These are phyloP conservation scores for Beris morrisii DNA, from an alignment of 2,888 invertebrate genomes.

Conservation along the genomic window DNA sequence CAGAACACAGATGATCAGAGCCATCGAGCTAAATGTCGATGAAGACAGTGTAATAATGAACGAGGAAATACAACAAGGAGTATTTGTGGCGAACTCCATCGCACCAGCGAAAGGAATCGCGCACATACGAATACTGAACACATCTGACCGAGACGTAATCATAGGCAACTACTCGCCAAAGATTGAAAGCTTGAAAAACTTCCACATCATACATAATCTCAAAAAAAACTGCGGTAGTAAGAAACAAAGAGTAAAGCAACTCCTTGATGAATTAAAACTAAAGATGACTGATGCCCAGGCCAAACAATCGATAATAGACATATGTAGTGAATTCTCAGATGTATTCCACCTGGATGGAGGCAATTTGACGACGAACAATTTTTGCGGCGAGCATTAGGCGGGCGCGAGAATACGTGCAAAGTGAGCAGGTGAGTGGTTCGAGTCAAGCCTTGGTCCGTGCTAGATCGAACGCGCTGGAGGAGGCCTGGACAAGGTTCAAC, in stretches of 20 bases:
- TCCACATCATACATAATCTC: background rate
- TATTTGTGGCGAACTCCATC: constrained; percentile 28
- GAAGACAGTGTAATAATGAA: constrained; percentile 32
- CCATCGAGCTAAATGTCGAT: background rate
- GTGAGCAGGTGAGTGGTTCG: too few species aligned
- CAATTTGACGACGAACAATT: constrained; percentile 11
- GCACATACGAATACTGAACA: constrained; percentile 23
- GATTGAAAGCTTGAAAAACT: constrained; percentile 5
- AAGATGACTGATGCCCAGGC: background rate
- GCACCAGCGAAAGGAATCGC: constrained; percentile 13
- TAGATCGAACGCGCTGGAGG: too few species aligned
- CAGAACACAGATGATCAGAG: background rate
- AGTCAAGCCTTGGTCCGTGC: too few species aligned
- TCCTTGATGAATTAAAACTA: background rate
- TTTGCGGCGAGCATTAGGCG: too few species aligned
- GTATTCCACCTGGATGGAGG: constrained; percentile 1
- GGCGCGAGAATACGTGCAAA: too few species aligned
- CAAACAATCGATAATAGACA: background rate
- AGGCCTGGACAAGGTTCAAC: too few species aligned
- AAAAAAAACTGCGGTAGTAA: background rate
- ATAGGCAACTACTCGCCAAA: background rate
- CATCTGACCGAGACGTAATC: constrained; percentile 5
- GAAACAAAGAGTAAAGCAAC: too few species aligned
- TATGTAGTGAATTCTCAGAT: constrained; percentile 1
- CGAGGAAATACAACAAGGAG: constrained; percentile 24